These are phyloP conservation scores for Gymnocephalus cernua DNA, from an alignment of 2,113 vertebrate species.

Conservation along the genomic window DNA sequence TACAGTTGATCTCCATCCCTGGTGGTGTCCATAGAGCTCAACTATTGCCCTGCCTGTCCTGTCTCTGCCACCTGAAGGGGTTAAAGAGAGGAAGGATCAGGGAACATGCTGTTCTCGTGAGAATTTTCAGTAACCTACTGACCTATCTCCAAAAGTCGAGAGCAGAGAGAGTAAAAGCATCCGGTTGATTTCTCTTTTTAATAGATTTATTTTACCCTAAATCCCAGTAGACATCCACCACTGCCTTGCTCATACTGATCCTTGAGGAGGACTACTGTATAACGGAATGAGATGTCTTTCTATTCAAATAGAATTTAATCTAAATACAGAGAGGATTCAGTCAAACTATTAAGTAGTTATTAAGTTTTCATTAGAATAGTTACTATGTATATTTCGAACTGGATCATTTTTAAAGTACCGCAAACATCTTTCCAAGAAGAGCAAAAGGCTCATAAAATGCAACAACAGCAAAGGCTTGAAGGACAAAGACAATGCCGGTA, in stretches of 20 bases:
- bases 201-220: neutral
- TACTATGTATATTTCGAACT: neutral
- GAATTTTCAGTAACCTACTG: neutral
- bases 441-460: neutral
- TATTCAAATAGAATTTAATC: too few species aligned
- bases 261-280: neutral
- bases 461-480: neutral
- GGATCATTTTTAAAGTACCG: neutral
- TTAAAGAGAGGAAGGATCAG: neutral
- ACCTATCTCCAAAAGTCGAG: neutral
- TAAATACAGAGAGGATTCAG: neutral
- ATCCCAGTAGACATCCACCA: neutral
- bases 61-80: constrained; percentile 88
- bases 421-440: neutral
- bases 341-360: neutral
- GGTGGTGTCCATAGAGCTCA: constrained; percentile 86
- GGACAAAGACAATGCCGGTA: neutral
- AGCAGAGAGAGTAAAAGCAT: neutral
- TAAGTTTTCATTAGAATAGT: neutral
- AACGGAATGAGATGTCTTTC: neutral
- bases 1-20: constrained; percentile 83
- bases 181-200: neutral
- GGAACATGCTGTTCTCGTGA: neutral
- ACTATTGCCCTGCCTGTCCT: constrained; percentile 86
- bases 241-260: neutral